A percentile compares a stretch with the other conserved stretches of the same genome.
Conservation (phyloP, 2,888 invertebrate genomes). For the Colostygia pectinataria region DNA sequence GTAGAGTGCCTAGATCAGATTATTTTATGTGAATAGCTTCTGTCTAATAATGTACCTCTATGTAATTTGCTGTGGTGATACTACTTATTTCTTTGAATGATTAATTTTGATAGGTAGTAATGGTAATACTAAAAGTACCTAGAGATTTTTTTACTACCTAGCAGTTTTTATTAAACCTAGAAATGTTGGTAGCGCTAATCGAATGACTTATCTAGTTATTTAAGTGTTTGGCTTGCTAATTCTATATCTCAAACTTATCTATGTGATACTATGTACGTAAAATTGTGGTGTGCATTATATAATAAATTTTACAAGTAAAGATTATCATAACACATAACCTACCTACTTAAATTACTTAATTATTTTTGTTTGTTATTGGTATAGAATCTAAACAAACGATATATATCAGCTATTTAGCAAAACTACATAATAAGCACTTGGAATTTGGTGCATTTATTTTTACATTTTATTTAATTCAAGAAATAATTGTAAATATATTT, state of each 20-base stretch:
- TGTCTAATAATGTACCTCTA: neutral
- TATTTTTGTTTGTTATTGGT: constrained; percentile 10
- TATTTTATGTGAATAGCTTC: constrained; percentile 11
- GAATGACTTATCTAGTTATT: no score
- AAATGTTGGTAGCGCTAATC: no score
- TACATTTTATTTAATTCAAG: constrained; percentile 30
- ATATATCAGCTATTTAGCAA: constrained; percentile 19
- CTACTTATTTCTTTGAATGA: no score
- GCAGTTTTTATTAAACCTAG: no score
- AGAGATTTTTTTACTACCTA: no score
- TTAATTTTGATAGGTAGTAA: no score
- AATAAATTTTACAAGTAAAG: constrained; percentile 3
- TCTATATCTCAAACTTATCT: constrained; percentile 26
- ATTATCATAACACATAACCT: neutral
- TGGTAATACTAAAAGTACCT: no score
- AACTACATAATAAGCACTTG: constrained; percentile 20
- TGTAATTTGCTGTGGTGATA: neutral
- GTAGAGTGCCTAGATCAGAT: constrained; percentile 9
- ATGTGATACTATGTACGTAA: constrained; percentile 38
- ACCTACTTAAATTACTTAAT: neutral
- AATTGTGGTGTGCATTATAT: constrained; percentile 11
- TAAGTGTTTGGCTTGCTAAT: constrained; percentile 26
- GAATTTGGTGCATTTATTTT: constrained; percentile 34
- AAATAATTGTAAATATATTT: constrained; percentile 33
- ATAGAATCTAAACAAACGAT: constrained; percentile 11